A percentile compares a stretch with the other conserved stretches of the same genome.
Evolutionary conservation across 2,113 vertebrate genomes (phyloP).

Genomic region (Tauraco erythrolophus): DNA sequence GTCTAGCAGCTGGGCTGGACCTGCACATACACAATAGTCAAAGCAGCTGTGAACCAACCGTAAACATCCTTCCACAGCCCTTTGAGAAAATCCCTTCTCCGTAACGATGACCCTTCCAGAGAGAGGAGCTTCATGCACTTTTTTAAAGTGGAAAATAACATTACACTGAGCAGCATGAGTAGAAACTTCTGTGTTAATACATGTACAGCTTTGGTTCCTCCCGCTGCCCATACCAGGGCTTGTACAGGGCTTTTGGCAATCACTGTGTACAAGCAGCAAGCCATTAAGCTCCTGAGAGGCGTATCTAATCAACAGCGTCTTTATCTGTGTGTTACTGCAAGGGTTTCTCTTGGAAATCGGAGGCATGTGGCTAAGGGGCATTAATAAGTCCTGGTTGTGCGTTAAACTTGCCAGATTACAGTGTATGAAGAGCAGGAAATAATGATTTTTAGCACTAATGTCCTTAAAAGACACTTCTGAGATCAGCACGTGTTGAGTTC

Average conservation of each 20-base stretch:
- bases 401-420: background rate
- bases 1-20: background rate
- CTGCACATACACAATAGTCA: background rate
- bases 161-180: background rate
- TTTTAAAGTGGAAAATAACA: background rate
- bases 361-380: background rate
- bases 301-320: background rate
- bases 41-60: background rate
- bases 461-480: background rate
- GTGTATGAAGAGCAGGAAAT: background rate
- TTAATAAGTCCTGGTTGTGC: background rate
- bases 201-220: background rate
- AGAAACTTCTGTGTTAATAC: background rate
- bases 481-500: background rate
- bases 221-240: background rate
- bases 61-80: background rate
- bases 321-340: background rate
- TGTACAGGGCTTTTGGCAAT: background rate
- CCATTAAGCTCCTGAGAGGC: background rate
- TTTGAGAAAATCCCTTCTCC: background rate
- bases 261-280: background rate
- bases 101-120: rapidly evolving
- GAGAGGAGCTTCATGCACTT: background rate
- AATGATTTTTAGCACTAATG: background rate
- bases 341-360: background rate